Conservation (phyloP, 2,113 vertebrate species). For the Poeciliopsis retropinna region DNA sequence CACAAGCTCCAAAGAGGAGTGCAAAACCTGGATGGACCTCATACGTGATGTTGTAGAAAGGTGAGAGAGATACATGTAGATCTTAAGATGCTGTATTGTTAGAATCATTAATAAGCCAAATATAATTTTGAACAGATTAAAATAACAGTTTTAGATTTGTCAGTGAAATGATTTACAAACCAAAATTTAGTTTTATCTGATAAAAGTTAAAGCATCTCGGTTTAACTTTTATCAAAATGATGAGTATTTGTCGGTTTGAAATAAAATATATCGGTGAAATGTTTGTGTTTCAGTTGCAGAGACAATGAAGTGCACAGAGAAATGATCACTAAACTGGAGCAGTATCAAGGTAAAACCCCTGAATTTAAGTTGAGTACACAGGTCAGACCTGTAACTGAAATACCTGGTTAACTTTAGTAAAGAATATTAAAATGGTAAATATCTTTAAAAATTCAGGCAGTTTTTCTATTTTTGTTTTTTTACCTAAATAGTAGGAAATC, state of each 20-base stretch:
- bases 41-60: constrained; percentile 88
- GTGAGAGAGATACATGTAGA: constrained; percentile 67
- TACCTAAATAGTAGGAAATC: not conserved
- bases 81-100: not conserved
- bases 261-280: not conserved
- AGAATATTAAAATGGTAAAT: not conserved
- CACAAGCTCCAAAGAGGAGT: constrained; percentile 85
- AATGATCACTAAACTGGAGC: constrained; percentile 72
- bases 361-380: no score
- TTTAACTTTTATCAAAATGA: no score
- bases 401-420: not conserved
- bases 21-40: constrained; percentile 84
- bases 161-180: not conserved
- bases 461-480: not conserved
- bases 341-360: constrained; percentile 83
- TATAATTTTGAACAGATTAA: no score
- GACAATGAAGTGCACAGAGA: constrained; percentile 75
- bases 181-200: not conserved
- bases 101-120: no score
- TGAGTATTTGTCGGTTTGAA: not conserved
- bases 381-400: not conserved
- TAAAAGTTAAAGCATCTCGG: not conserved
- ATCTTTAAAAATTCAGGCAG: not conserved
- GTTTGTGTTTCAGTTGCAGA: constrained; percentile 79
- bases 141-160: no score